A percentile compares a stretch with the other conserved stretches of the same genome.
These are phyloP conservation scores for Acleris emargana DNA, from an alignment of 2,888 invertebrate species.

Conservation along the genomic window DNA sequence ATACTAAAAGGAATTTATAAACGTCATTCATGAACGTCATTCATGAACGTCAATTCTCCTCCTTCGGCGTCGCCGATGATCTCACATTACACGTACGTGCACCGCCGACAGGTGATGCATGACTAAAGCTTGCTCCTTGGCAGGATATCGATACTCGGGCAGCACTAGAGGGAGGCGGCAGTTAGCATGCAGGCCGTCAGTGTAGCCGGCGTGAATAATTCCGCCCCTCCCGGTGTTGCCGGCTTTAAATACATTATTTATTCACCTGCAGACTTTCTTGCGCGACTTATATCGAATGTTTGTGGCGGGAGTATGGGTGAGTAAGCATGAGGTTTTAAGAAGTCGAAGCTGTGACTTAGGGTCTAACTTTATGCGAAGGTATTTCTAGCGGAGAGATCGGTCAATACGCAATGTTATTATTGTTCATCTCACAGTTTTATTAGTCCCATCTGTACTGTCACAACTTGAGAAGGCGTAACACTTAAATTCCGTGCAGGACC, in stretches of 20 bases:
- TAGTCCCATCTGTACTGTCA: no score
- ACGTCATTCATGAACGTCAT: neutral
- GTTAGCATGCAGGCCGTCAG: slow-evolving; percentile 57
- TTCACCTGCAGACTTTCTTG: slow-evolving; percentile 46
- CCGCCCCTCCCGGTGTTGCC: slow-evolving; percentile 43
- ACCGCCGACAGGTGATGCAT: neutral
- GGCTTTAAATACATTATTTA: slow-evolving; percentile 60
- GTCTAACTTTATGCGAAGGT: no score
- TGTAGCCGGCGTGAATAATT: slow-evolving; percentile 65
- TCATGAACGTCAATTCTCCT: neutral
- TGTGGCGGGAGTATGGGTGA: slow-evolving; percentile 6
- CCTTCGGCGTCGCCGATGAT: neutral
- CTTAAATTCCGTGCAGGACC: no score
- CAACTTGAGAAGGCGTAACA: no score
- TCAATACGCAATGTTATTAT: no score
- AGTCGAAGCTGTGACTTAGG: no score
- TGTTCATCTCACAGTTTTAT: no score
- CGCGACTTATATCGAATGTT: slow-evolving; percentile 22
- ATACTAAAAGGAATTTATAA: neutral
- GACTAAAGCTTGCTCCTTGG: neutral
- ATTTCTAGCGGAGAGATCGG: no score
- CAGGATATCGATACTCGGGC: slow-evolving; percentile 41
- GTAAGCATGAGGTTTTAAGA: neutral
- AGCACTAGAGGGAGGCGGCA: slow-evolving; percentile 38
- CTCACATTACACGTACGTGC: neutral